Percentiles rank a stretch among this genome's conserved stretches.
phyloP scores from a whole-genome alignment of 2,113 vertebrate species.

The Pardalotus punctatus region DNA sequence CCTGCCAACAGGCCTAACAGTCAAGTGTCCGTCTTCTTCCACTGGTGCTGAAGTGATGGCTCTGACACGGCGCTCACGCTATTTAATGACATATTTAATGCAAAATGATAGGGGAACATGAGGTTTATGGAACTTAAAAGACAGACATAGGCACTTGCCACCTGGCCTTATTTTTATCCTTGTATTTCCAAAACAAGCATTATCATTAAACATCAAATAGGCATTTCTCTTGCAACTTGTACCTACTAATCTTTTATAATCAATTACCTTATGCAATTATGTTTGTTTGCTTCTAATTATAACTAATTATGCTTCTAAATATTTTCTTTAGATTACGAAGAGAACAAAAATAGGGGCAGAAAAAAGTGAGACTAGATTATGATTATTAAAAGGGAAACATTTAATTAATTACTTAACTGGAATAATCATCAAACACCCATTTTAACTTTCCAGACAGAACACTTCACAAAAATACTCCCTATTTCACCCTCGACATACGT shows the following conservation, averaged over 20 bases:
- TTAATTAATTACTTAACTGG: slow-evolving; percentile 68
- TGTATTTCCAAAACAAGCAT: not conserved
- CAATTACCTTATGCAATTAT: slow-evolving; percentile 60
- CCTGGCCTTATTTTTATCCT: not conserved
- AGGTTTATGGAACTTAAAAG: slow-evolving; percentile 27
- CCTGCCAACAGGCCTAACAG: slow-evolving; percentile 80
- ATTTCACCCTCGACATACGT: not conserved
- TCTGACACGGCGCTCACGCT: slow-evolving; percentile 62
- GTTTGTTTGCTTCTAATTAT: slow-evolving; percentile 79
- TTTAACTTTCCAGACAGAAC: slow-evolving; percentile 61
- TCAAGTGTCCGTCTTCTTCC: slow-evolving; percentile 70
- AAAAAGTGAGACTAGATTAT: slow-evolving; percentile 49
- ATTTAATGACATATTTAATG: slow-evolving; percentile 55
- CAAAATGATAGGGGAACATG: not conserved
- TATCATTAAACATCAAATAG: not conserved
- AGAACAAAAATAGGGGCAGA: slow-evolving; percentile 61
- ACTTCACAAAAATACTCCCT: slow-evolving; percentile 49
- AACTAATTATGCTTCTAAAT: slow-evolving; percentile 77
- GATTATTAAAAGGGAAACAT: slow-evolving; percentile 75
- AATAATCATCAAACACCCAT: slow-evolving; percentile 61
- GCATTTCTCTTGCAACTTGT: slow-evolving; percentile 6
- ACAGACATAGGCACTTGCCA: not conserved
- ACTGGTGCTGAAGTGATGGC: slow-evolving; percentile 12
- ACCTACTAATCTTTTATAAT: slow-evolving; percentile 63
- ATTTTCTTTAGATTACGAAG: slow-evolving; percentile 71